These are phyloP conservation scores for Lithobates sylvaticus DNA, from an alignment of 2,797 vertebrate species.

Conservation along the genomic window DNA sequence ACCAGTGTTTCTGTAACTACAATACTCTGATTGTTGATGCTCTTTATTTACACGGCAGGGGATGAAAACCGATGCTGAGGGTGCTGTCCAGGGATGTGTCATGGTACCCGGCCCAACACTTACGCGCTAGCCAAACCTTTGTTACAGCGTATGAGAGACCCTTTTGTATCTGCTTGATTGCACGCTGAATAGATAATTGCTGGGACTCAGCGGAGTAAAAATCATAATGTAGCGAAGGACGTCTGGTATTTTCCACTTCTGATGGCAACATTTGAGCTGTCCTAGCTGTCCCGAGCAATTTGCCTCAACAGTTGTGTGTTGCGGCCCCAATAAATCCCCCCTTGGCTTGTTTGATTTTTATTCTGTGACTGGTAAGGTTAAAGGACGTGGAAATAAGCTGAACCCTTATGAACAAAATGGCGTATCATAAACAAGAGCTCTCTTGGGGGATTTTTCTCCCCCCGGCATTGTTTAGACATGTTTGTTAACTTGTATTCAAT, in stretches of 20 bases:
- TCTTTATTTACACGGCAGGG: slow-evolving; percentile 67
- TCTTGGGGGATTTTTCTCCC: neutral
- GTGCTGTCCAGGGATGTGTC: slow-evolving; percentile 62
- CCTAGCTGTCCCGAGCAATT: slow-evolving; percentile 49
- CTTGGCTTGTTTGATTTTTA: slow-evolving; percentile 41
- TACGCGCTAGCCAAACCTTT: slow-evolving; percentile 64
- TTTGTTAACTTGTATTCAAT: neutral
- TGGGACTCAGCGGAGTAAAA: slow-evolving; percentile 68
- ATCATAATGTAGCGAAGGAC: slow-evolving; percentile 61
- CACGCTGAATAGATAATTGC: slow-evolving; percentile 68
- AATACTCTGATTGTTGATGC: slow-evolving; percentile 67
- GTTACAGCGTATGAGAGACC: slow-evolving; percentile 67
- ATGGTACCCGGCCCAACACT: slow-evolving; percentile 60
- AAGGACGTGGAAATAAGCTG: slow-evolving; percentile 26
- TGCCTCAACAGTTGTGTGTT: slow-evolving; percentile 31
- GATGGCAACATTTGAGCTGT: slow-evolving; percentile 18
- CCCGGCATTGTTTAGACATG: neutral
- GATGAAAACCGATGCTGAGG: slow-evolving; percentile 70
- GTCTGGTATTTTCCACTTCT: slow-evolving; percentile 54
- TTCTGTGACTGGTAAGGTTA: slow-evolving; percentile 33
- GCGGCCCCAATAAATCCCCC: slow-evolving; percentile 14
- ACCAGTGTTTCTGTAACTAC: slow-evolving; percentile 63
- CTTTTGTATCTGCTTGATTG: slow-evolving; percentile 71
- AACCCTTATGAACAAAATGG: slow-evolving; percentile 10
- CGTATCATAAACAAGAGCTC: slow-evolving; percentile 30